phyloP scores from a whole-genome alignment of 1,140 invertebrate genomes.

The Apis laboriosa region DNA sequence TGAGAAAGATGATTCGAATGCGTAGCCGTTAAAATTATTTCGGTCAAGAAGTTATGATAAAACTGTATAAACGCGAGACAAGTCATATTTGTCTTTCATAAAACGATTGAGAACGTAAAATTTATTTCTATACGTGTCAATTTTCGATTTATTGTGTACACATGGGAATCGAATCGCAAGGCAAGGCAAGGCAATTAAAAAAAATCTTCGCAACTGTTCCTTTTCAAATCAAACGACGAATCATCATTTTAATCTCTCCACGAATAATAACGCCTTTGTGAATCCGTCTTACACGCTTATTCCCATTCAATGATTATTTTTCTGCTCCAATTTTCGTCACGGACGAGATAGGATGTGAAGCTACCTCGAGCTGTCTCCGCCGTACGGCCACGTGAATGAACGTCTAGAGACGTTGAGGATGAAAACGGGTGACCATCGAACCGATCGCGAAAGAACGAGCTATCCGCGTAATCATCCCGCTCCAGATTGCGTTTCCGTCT shows the following conservation, averaged over 20 bases:
- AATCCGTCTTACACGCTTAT: not conserved
- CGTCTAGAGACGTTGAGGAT: conserved; percentile 15
- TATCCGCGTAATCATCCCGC: conserved; percentile 47
- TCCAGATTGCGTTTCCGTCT: conserved; percentile 51
- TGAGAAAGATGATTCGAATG: no score
- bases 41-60: no score
- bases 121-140: no score
- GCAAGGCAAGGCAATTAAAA: no score
- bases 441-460: conserved; percentile 37
- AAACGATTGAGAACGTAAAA: no score
- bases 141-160: no score
- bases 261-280: not conserved
- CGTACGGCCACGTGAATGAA: conserved; percentile 10
- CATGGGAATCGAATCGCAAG: no score
- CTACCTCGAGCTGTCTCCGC: not conserved
- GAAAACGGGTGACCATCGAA: not conserved
- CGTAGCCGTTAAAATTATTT: no score
- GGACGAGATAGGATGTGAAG: not conserved
- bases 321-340: conserved; percentile 32
- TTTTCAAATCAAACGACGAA: not conserved
- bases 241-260: conserved; percentile 8
- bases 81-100: no score
- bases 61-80: no score
- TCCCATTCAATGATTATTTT: conserved; percentile 33
- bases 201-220: not conserved